A percentile compares a stretch with the other conserved stretches of the same genome.
phyloP scores from a whole-genome alignment of 1,140 invertebrate species.

The Neodiprion pinetum region DNA sequence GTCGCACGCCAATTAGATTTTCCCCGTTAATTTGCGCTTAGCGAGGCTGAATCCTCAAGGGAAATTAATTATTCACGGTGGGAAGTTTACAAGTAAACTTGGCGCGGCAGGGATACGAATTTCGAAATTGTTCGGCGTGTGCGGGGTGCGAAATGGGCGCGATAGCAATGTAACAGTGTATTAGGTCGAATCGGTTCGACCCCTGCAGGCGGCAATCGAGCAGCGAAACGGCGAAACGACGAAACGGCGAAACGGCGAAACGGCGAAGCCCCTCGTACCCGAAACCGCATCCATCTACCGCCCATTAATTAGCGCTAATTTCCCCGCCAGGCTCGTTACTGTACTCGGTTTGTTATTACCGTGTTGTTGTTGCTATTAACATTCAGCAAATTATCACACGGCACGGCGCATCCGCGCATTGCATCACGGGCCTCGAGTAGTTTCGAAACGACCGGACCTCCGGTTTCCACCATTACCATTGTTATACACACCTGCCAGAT shows the following conservation, averaged over 20 bases:
- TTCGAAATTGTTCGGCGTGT: background rate
- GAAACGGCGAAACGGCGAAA: background rate
- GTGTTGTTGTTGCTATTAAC: conserved; percentile 1
- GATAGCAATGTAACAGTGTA: background rate
- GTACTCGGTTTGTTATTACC: background rate
- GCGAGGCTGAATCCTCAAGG: background rate
- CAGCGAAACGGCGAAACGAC: too few species aligned
- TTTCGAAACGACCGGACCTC: background rate
- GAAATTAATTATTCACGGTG: background rate
- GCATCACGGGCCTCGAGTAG: too few species aligned
- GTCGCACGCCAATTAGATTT: background rate
- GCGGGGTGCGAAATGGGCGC: background rate
- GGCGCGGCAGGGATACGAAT: background rate
- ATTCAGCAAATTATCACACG: background rate
- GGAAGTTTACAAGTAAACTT: background rate
- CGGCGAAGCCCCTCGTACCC: background rate
- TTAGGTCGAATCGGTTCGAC: too few species aligned
- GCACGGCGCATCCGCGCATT: background rate
- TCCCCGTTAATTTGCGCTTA: background rate
- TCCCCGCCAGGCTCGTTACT: background rate
- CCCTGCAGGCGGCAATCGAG: too few species aligned
- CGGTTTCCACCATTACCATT: background rate
- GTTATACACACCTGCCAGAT: too few species aligned
- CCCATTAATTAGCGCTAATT: background rate
- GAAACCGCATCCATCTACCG: background rate